Conservation (phyloP, 2,888 invertebrate species). For the Alloplasta piceator region DNA sequence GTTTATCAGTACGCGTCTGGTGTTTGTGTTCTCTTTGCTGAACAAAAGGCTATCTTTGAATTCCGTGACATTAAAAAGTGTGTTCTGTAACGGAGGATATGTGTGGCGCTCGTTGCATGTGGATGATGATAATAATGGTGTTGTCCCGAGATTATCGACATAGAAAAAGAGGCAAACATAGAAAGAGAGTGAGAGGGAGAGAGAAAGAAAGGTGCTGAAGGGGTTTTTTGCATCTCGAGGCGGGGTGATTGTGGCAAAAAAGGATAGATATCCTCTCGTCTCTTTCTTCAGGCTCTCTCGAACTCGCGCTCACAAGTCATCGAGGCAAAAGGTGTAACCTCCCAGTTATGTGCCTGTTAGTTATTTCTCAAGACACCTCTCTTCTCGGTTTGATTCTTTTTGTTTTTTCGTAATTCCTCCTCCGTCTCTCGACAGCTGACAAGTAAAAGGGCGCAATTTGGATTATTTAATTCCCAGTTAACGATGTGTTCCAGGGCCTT, state of each 20-base stretch:
- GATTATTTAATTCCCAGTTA: neutral
- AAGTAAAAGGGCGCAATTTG: constrained; percentile 19
- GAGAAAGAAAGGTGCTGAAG: no score
- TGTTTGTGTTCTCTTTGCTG: constrained; percentile 16
- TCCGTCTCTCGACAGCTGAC: neutral
- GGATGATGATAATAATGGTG: constrained; percentile 61
- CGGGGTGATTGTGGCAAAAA: constrained; percentile 63
- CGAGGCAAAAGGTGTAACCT: constrained; percentile 69
- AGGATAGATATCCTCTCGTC: constrained; percentile 43
- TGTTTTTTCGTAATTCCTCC: constrained; percentile 5
- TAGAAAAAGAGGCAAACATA: neutral
- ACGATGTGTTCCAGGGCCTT: neutral
- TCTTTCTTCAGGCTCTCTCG: constrained; percentile 30
- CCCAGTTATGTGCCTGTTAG: constrained; percentile 71
- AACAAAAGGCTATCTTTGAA: constrained; percentile 53
- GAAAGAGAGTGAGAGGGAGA: neutral
- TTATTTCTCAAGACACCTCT: constrained; percentile 70
- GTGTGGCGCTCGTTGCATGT: constrained; percentile 62
- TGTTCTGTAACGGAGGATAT: constrained; percentile 46
- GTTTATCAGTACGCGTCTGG: constrained; percentile 25
- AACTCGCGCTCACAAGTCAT: constrained; percentile 43
- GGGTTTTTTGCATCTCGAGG: constrained; percentile 53
- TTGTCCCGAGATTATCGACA: constrained; percentile 9
- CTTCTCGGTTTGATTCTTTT: constrained; percentile 29
- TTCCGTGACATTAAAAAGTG: constrained; percentile 72